Evolutionary conservation across 37 sponge, comb jelly and placozoan species (phyloP).

Genomic region (Spongilla lacustris): DNA sequence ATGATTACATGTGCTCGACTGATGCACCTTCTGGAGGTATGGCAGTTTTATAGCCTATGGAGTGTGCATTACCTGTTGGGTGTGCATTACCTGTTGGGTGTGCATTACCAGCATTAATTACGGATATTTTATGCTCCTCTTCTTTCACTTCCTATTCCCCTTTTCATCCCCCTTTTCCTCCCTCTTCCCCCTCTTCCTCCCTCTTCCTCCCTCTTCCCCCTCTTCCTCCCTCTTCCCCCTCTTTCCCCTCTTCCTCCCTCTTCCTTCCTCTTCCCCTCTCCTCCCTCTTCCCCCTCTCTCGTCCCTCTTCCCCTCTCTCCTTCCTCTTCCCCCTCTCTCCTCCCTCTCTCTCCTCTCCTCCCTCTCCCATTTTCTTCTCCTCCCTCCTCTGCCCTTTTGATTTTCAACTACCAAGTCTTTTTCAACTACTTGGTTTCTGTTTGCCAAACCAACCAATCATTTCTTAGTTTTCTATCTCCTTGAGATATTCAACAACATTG

Average conservation of each 20-base stretch:
- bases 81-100: not conserved
- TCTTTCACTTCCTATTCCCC: constrained; percentile 35
- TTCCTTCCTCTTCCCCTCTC: not conserved
- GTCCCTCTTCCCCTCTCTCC: not conserved
- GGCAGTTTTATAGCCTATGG: not conserved
- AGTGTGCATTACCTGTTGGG: not conserved
- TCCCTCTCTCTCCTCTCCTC: not conserved
- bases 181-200: constrained; percentile 13
- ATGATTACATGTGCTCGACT: constrained; percentile 89
- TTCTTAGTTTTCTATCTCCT: constrained; percentile 95
- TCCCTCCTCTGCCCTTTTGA: not conserved
- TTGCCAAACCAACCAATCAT: constrained; percentile 93
- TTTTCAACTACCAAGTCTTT: constrained; percentile 59
- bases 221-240: constrained; percentile 56
- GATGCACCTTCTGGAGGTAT: constrained; percentile 91
- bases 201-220: not conserved
- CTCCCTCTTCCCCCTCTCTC: not conserved
- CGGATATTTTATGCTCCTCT: not conserved
- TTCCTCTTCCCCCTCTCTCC: not conserved
- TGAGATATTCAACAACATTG: constrained; percentile 95
- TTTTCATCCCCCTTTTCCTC: constrained; percentile 72
- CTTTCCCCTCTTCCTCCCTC: constrained; percentile 24
- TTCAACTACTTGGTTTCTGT: constrained; percentile 96
- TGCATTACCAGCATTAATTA: not conserved
- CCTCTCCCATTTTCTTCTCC: not conserved